These are phyloP conservation scores for Lordiphosa andalusiaca DNA, from an alignment of 2,888 invertebrate genomes.

Conservation along the genomic window DNA sequence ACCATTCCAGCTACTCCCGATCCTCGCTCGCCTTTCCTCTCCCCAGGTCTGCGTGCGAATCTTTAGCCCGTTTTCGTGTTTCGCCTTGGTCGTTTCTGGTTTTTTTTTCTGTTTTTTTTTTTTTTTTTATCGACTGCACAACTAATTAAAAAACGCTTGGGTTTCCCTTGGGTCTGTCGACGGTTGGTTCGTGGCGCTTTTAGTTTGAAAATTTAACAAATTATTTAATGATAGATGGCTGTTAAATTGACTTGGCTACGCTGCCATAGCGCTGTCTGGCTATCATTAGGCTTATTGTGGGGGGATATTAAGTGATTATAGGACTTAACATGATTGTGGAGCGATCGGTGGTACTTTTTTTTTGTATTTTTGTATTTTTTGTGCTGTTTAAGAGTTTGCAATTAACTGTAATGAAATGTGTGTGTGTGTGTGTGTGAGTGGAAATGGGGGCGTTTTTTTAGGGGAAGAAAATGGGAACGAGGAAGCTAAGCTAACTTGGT, in stretches of 20 bases:
- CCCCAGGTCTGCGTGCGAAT: slow-evolving; percentile 58
- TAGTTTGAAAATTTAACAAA: slow-evolving; percentile 68
- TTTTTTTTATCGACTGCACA: slow-evolving; percentile 71
- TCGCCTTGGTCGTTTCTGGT: slow-evolving; percentile 1
- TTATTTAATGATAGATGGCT: slow-evolving; percentile 74
- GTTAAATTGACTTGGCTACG: slow-evolving; percentile 61
- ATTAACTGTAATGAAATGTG: slow-evolving; percentile 7
- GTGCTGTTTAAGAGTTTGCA: background rate
- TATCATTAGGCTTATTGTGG: slow-evolving; percentile 44
- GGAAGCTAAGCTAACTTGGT: too few species aligned
- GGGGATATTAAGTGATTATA: slow-evolving; percentile 63
- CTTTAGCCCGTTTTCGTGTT: slow-evolving; percentile 38
- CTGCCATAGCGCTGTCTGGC: slow-evolving; percentile 20
- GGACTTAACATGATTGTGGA: slow-evolving; percentile 20
- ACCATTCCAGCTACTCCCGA: slow-evolving; percentile 44
- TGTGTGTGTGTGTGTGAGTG: background rate
- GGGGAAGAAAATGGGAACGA: too few species aligned
- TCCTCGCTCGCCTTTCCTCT: slow-evolving; percentile 9
- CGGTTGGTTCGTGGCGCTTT: slow-evolving; percentile 56
- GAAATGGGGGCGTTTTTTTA: background rate
- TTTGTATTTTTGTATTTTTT: too few species aligned
- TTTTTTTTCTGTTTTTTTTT: slow-evolving; percentile 39
- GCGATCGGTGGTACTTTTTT: background rate
- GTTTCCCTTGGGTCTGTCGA: slow-evolving; percentile 15
- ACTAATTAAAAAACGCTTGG: slow-evolving; percentile 70